Base-by-base conservation (phyloP, 2,888 invertebrate genomes). In the Drosophila meridiana region DNA sequence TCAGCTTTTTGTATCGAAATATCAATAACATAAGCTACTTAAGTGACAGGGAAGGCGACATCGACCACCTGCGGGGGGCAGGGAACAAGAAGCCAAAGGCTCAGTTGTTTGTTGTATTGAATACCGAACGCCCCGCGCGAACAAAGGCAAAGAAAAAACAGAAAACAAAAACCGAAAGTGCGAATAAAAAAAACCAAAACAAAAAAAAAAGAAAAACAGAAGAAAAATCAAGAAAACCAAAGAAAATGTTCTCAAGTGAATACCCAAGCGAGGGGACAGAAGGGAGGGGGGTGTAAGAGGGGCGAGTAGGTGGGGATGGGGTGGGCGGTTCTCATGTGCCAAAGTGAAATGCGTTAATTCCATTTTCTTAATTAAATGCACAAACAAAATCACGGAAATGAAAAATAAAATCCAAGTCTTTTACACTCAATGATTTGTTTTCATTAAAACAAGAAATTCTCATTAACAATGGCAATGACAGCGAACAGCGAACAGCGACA, bases 391-490 rank as follows among this genome's bases (percentile, higher is more conserved):
- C 91, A 85, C 91, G 89, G 90, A 90, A 90, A 90, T 90, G 91
- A 89, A 91, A 91, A 91, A 90, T 90, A 90, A 88, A 89, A 90
- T 90, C 91, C 89, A 83, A 87, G 86, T 88, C 87, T 87, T 91
- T 91, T 91, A 91, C 91, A 92, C 91, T 92, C 92, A 90, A 91
- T 91, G 92, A 91, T 91, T 91, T 92, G 91, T 91, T 92, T 91
- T 91, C 91, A 92, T 91, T 89, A 91, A 90, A 89, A 92, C 92
- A 91, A 91, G 92, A 91, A 92, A 91, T 91, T 91, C 91, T 91
- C 92, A 91, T 91, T 91, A 92, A 91, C 92, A 90, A 90, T 90
- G 85, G 85, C 85, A 91, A 90, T 90, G 90, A 87, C 87, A 87
- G 87, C 82, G 70, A 82, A 76, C 85, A 76, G 83, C 32, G 62